A percentile compares a stretch with the other conserved stretches of the same genome.
Evolutionary conservation across 2,888 invertebrate genomes (phyloP).

Genomic region (Epinotia brunnichana): DNA sequence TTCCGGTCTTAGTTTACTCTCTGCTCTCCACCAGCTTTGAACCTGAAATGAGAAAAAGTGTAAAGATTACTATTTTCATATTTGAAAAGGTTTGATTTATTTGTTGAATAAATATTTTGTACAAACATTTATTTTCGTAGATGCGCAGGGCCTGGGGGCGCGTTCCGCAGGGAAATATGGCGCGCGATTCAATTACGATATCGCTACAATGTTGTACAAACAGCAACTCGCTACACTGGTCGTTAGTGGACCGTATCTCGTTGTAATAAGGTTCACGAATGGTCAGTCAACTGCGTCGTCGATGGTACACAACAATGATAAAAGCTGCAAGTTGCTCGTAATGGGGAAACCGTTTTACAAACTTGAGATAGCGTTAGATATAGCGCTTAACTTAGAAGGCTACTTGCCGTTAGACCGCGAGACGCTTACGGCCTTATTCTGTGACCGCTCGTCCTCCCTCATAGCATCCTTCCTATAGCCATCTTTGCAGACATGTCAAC

Average conservation of each 20-base stretch:
- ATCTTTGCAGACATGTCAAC: too few species aligned
- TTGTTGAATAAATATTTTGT: conserved; percentile 25
- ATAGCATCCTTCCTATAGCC: too few species aligned
- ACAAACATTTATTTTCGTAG: conserved; percentile 11
- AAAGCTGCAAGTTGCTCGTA: conserved; percentile 11
- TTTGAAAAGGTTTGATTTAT: conserved; percentile 24
- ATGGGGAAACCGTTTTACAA: conserved; percentile 6
- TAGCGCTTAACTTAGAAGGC: neutral
- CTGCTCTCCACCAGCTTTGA: neutral
- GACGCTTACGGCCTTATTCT: too few species aligned
- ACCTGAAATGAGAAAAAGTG: conserved; percentile 2
- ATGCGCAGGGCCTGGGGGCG: neutral
- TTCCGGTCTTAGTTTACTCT: neutral
- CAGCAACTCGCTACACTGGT: neutral
- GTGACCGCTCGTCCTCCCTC: too few species aligned
- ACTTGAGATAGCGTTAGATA: neutral
- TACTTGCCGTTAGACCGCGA: neutral
- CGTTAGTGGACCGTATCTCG: neutral
- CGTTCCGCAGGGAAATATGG: conserved; percentile 28
- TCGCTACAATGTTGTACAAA: conserved; percentile 25
- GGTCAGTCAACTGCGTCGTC: neutral
- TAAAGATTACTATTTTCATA: conserved; percentile 2
- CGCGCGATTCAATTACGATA: conserved; percentile 41
- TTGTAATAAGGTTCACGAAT: neutral
- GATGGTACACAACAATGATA: conserved; percentile 18